Evolutionary conservation across 2,888 invertebrate species (phyloP).

Genomic region (Orthosia gothica): DNA sequence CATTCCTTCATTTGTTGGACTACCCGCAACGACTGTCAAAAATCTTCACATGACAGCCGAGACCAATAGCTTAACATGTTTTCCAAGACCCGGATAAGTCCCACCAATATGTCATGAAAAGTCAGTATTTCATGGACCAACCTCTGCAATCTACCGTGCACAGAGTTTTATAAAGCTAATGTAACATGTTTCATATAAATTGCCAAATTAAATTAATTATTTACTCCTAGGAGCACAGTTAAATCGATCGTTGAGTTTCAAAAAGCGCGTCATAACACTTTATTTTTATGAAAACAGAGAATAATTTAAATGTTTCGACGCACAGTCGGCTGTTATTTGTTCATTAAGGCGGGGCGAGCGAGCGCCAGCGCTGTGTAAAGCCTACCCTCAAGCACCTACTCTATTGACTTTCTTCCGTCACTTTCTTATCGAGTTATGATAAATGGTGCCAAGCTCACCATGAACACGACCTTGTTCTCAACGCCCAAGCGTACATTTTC

Average conservation of each 20-base stretch:
- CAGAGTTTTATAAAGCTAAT: slow-evolving; percentile 45
- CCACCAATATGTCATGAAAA: not conserved
- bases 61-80: not conserved
- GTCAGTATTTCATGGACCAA: not conserved
- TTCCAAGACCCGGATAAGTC: not conserved
- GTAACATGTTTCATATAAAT: slow-evolving; percentile 53
- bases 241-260: slow-evolving; percentile 61
- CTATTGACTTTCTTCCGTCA: slow-evolving; percentile 91
- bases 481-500: slow-evolving; percentile 72
- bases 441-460: slow-evolving; percentile 76
- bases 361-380: slow-evolving; percentile 79
- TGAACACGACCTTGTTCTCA: slow-evolving; percentile 72
- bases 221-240: slow-evolving; percentile 50
- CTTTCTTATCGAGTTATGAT: slow-evolving; percentile 90
- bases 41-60: not conserved
- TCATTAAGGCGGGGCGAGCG: slow-evolving; percentile 82
- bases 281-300: slow-evolving; percentile 68
- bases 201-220: slow-evolving; percentile 59
- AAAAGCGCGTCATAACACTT: slow-evolving; percentile 71
- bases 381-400: slow-evolving; percentile 89
- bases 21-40: not conserved
- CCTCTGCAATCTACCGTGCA: slow-evolving; percentile 1
- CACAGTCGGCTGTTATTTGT: slow-evolving; percentile 78
- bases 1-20: not conserved
- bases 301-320: slow-evolving; percentile 73